Evolutionary conservation across 2,888 invertebrate species (phyloP), one percentile per base, ranked within the genome.

Genomic region (Emesis castigata): DNA sequence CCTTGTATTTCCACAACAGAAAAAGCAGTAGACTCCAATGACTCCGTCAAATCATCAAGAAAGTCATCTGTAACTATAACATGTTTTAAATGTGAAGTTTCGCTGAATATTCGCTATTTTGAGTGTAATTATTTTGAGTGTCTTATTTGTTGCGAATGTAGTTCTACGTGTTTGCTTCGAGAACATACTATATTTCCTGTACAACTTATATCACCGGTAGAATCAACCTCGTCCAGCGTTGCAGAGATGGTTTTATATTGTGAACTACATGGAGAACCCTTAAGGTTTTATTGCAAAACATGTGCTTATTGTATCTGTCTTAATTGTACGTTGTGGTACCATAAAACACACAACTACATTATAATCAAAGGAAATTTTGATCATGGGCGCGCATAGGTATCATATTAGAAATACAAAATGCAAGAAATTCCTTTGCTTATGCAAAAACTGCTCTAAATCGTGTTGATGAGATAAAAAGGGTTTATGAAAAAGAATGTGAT

Each of bases 231-330:
- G 0, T 44, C 44, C 77, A 3, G 29, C 26, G 70, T 77, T 76
- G 80, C 22, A 80, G 75, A 82, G 73, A 80, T 71, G 72, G 39
- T 58, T 79, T 76, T 69, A 68, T 61, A 26, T n/a, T 61, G 58
- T 61, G 58, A 61, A 14, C 11, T 61, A 26, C 58, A 61, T 7
- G 58, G 58, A 61, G 58, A 61, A 61, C 26, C 58, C 2, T 6
- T 61, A 26, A 61, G 58, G n/a, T 26, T 61, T 61, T 61, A 61
- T 61, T 61, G 58, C 14, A 22, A 61, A 26, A 61, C 58, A 14
- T 61, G 58, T 5, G 14, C 58, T 22, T 61, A 22, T n/a, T 61
- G 58, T n/a, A 61, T 61, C 26, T 61, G 58, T 6, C 58, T 61
- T 4, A 61, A 61, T 11, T 61, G 58, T 22, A 61, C 58, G 3